Conservation (phyloP, 2,113 vertebrate genomes). For the Todiramphus saurophagus region DNA sequence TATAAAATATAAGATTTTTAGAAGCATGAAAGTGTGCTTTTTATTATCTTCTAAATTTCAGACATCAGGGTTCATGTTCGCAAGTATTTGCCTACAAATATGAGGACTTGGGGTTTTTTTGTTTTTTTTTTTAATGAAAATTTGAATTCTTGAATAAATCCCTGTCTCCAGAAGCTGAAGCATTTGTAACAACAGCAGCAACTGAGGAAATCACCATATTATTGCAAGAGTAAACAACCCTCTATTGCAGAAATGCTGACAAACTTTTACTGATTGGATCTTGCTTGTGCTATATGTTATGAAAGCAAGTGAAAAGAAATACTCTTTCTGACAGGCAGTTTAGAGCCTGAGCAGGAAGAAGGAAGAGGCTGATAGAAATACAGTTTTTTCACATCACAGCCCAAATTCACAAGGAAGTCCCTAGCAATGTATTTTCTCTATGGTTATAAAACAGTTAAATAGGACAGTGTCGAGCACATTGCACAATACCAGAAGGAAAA, state of each 20-base stretch:
- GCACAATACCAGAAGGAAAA: not conserved
- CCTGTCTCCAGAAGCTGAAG: not conserved
- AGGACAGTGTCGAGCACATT: not conserved
- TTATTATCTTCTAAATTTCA: not conserved
- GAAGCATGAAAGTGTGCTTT: fast-evolving
- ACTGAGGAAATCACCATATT: not conserved
- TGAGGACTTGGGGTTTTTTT: not conserved
- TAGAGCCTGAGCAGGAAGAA: not conserved
- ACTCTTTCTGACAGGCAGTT: not conserved
- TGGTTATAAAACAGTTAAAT: not conserved
- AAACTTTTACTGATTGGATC: not conserved
- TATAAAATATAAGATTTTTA: not conserved
- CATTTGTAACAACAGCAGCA: not conserved
- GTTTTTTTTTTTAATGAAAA: not conserved
- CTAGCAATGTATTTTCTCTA: not conserved
- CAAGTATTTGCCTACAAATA: not conserved
- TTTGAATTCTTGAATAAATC: not conserved
- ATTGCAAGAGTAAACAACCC: not conserved
- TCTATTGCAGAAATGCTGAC: not conserved
- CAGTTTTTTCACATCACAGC: not conserved
- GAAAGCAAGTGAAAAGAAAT: not conserved
- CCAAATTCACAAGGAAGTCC: not conserved
- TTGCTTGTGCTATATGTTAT: not conserved
- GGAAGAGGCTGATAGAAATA: not conserved
- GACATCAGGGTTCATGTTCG: not conserved